Evolutionary conservation across 64 coral and sea anemone species (phyloP).

Genomic region (Acropora tenuis): DNA sequence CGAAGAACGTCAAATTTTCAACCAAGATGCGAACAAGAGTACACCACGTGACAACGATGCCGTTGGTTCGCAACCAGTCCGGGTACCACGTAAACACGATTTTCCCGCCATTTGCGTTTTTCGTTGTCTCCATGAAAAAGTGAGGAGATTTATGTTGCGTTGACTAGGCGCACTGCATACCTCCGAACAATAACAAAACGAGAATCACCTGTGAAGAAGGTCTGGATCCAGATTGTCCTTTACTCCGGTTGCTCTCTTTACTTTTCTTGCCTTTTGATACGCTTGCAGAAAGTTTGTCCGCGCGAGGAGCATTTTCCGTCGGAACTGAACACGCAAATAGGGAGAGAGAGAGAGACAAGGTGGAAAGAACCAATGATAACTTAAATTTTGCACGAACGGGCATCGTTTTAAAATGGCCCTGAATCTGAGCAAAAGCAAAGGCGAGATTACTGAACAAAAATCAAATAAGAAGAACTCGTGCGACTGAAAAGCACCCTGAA

Average conservation of each 20-base stretch:
- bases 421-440: no score
- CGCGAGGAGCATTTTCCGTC: conserved; percentile 51
- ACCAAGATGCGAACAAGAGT: no score
- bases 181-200: neutral
- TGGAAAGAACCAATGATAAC: no score
- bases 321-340: conserved; percentile 37
- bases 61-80: no score
- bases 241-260: conserved; percentile 85
- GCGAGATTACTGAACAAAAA: neutral
- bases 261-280: conserved; percentile 71
- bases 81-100: no score
- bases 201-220: conserved; percentile 54
- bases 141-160: no score
- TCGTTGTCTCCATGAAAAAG: neutral
- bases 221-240: conserved; percentile 62
- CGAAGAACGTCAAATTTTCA: no score
- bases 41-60: neutral
- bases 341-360: no score
- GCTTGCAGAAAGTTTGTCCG: conserved; percentile 78
- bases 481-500: neutral
- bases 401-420: no score
- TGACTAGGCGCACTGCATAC: no score
- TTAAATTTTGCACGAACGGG: no score
- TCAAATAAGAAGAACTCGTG: neutral
- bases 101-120: no score